Conservation (phyloP, 1,140 invertebrate species). For the Drosophila trapezifrons region DNA sequence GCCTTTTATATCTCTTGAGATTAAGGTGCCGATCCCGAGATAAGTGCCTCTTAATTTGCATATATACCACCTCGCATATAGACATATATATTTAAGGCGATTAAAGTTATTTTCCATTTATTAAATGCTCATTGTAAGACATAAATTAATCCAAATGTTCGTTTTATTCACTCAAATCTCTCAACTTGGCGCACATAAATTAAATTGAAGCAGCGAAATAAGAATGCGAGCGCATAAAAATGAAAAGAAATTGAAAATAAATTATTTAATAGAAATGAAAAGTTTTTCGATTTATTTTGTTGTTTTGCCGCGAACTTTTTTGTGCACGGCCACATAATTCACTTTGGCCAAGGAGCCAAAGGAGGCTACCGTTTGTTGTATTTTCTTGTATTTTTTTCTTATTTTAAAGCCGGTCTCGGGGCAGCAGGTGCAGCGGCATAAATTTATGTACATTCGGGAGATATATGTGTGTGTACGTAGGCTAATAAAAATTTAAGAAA, state of each 20-base stretch:
- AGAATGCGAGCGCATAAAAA: slow-evolving; percentile 18
- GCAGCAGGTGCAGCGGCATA: slow-evolving; percentile 64
- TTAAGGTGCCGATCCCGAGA: neutral
- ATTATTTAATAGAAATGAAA: slow-evolving; percentile 79
- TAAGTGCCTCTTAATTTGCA: slow-evolving; percentile 3
- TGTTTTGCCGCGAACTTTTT: slow-evolving; percentile 59
- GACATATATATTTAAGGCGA: neutral
- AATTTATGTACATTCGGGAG: slow-evolving; percentile 50
- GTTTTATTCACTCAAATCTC: slow-evolving; percentile 35
- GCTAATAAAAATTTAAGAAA: slow-evolving; percentile 15
- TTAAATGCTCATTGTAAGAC: neutral
- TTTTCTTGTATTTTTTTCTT: neutral
- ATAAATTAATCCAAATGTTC: slow-evolving; percentile 36
- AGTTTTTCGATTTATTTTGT: slow-evolving; percentile 79
- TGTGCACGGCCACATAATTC: slow-evolving; percentile 72
- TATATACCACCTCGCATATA: neutral
- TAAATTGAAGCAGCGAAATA: slow-evolving; percentile 14
- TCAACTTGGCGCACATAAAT: slow-evolving; percentile 21
- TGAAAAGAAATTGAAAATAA: slow-evolving; percentile 67
- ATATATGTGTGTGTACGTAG: neutral
- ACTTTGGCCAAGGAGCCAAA: slow-evolving; percentile 33
- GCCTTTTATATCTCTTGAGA: neutral
- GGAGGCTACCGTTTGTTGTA: slow-evolving; percentile 12
- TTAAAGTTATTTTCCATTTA: slow-evolving; percentile 12
- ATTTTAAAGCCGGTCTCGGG: neutral